These are phyloP conservation scores for Crossaster papposus DNA, from an alignment of 53 echinoderm and acorn worm genomes.

Conservation along the genomic window DNA sequence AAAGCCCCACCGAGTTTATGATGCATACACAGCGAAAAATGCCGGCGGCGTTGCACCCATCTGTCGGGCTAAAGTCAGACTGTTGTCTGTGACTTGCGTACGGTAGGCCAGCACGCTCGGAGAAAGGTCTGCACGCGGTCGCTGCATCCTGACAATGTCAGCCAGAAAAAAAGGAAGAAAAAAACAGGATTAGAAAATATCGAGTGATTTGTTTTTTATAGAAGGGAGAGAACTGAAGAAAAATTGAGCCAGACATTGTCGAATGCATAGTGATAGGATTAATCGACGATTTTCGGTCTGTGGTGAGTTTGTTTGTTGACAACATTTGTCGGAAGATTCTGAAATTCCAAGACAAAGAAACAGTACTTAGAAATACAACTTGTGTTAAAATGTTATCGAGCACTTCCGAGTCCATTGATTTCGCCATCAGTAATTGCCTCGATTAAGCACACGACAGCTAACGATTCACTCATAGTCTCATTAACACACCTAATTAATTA, in stretches of 20 bases:
- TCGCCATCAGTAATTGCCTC: neutral
- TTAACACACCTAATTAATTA: slow-evolving; percentile 22
- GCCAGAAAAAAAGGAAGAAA: neutral
- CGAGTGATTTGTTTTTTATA: neutral
- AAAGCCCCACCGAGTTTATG: slow-evolving; percentile 52
- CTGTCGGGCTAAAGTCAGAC: slow-evolving; percentile 38
- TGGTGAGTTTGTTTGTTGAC: neutral
- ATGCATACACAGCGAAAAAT: slow-evolving; percentile 45
- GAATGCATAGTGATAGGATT: neutral
- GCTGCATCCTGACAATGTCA: neutral
- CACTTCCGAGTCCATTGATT: neutral
- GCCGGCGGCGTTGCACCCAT: slow-evolving; percentile 55
- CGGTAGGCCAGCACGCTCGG: slow-evolving; percentile 24
- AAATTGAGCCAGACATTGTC: neutral
- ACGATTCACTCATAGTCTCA: neutral
- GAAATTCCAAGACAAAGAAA: slow-evolving; percentile 4
- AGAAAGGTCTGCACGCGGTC: neutral
- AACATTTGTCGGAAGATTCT: neutral
- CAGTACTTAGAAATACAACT: neutral
- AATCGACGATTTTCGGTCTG: neutral
- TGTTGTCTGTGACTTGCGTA: slow-evolving; percentile 15
- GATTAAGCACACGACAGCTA: neutral
- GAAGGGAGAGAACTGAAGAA: neutral
- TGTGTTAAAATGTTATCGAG: neutral
- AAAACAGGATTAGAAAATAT: neutral